Base-by-base conservation (phyloP, 2,888 invertebrate genomes). In the Caenorhabditis sp. region DNA sequence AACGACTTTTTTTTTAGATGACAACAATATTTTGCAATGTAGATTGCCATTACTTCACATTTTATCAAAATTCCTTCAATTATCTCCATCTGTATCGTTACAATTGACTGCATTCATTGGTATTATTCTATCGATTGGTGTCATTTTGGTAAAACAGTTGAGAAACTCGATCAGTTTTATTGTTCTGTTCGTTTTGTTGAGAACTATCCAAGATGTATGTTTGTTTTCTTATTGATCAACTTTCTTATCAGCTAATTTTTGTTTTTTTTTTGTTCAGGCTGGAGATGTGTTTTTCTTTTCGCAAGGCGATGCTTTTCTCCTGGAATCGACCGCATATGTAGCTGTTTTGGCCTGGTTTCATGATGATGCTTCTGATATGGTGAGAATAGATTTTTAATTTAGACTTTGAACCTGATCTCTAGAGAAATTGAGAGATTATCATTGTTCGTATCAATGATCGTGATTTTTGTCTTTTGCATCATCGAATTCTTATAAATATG, bases 221-320 rank as follows among this genome's bases (percentile, higher is more conserved):
- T 31, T 17, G 10, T 31, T 31, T 31, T 43, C n/a, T 17, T 43
- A 17, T 66, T 6, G n/a, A 27, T 19, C 36, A 62, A 55, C 27
- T 36, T 36, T 12, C 24, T 53, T 10, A 54, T 23, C 36, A 55
- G 4, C 31, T 6, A 31, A 31, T 31, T 31, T 31, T n/a, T n/a
- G n/a, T n/a, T n/a, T n/a, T n/a, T n/a, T 24, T 17, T 43, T 14
- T 66, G 67, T 85, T 37, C 82, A 90, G 89, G 91, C 93, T 79
- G 93, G 93, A 19, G 92, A 92, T 88, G 91, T 91, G 58, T 93
- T 93, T 88, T 90, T 93, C 84, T 91, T 91, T 90, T 92, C 92
- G 83, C 92, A 92, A 88, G 93, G 92, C 92, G 93, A 93, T 88
- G 91, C 91, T 70, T 89, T 93, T 43, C 89, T 93, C 36, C 87